Evolutionary conservation across 1,140 invertebrate genomes (phyloP).

Genomic region (Hypsibius dujardini): DNA sequence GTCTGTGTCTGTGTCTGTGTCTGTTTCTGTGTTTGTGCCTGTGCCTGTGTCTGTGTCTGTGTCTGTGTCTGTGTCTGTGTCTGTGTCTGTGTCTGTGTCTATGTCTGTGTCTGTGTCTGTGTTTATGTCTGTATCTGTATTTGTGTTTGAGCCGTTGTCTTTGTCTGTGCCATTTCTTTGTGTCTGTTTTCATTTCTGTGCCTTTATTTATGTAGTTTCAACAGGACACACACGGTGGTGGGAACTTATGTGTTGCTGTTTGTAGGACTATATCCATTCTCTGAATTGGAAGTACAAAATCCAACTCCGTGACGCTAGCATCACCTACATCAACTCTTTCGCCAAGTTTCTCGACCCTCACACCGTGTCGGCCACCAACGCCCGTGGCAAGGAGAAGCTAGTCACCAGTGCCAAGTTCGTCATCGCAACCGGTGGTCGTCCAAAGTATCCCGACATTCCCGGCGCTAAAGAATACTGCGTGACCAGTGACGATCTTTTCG

Average conservation of each 20-base stretch:
- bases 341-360: conserved; percentile 64
- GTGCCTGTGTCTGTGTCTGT: too few species aligned
- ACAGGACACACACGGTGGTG: too few species aligned
- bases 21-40: too few species aligned
- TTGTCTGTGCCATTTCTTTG: too few species aligned
- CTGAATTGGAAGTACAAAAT: conserved; percentile 46
- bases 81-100: too few species aligned
- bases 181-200: too few species aligned
- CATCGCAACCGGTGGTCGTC: conserved; percentile 78
- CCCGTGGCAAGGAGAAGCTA: conserved; percentile 53
- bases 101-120: too few species aligned
- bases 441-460: conserved; percentile 57
- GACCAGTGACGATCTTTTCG: conserved; percentile 92
- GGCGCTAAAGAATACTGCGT: conserved; percentile 75
- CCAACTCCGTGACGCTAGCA: conserved; percentile 44
- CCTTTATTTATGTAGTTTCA: too few species aligned
- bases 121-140: too few species aligned
- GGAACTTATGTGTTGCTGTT: neutral
- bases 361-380: conserved; percentile 52
- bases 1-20: too few species aligned
- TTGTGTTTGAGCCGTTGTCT: too few species aligned
- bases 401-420: conserved; percentile 66
- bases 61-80: too few species aligned
- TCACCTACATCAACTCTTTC: conserved; percentile 78
- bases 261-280: conserved; percentile 42